Percentiles rank a stretch among this genome's conserved stretches.
phyloP scores from a whole-genome alignment of 2,113 vertebrate species.

The Psephotus haematonotus region DNA sequence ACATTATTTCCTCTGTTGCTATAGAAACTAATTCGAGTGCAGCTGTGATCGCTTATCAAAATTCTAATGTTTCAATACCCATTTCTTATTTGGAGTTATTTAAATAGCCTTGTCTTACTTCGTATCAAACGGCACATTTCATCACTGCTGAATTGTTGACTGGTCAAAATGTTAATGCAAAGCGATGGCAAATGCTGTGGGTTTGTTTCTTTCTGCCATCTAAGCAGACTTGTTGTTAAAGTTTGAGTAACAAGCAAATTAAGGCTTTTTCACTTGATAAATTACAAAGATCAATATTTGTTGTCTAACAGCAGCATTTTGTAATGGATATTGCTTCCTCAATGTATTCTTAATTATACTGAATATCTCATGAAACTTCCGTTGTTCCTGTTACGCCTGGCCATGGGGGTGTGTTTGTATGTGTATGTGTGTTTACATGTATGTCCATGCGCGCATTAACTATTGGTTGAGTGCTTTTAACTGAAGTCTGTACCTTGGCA shows the following conservation, averaged over 20 bases:
- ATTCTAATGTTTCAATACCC: constrained; percentile 77
- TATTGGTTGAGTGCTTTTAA: neutral
- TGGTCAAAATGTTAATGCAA: constrained; percentile 72
- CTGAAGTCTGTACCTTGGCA: fast-evolving
- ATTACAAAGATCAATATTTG: constrained; percentile 70
- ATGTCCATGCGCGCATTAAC: neutral
- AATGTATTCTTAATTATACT: neutral
- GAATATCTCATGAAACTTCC: constrained; percentile 43
- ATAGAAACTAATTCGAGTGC: constrained; percentile 85
- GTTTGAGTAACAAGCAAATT: constrained; percentile 68
- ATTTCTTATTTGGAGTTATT: constrained; percentile 68
- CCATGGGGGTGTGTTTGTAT: neutral
- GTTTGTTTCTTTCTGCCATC: neutral
- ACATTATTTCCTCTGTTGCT: constrained; percentile 83
- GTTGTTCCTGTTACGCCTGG: constrained; percentile 21
- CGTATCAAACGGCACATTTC: constrained; percentile 72
- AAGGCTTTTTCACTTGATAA: constrained; percentile 57
- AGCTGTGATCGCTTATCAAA: constrained; percentile 84
- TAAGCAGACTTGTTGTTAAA: constrained; percentile 57
- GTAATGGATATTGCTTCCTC: constrained; percentile 47
- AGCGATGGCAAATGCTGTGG: constrained; percentile 8
- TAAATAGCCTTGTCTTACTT: constrained; percentile 70
- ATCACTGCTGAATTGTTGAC: constrained; percentile 59
- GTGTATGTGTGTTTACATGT: neutral
- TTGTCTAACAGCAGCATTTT: constrained; percentile 61